Evolutionary conservation across 2,797 vertebrate species (phyloP), one percentile per base, ranked within the genome.

Genomic region (Pseudochaenichthys georgianus): DNA sequence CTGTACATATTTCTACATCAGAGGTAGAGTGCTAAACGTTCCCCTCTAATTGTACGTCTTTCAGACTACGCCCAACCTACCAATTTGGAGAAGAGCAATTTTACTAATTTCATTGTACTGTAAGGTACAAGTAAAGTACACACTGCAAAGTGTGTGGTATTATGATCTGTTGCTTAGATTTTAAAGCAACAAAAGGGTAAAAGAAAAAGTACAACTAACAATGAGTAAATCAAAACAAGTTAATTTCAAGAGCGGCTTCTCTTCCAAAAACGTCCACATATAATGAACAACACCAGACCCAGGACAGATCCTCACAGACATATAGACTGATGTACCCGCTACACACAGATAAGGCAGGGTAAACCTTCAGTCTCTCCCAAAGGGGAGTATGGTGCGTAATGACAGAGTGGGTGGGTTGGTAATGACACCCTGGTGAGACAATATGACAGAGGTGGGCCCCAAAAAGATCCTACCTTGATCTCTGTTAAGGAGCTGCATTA

Each of bases 351-450:
- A n/a, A 68, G 73, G 67, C 67, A 55, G 48, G 54, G 21, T 81
- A 84, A 83, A 83, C 75, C 70, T 84, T 78, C 69, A 73, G 75
- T 78, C 68, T 79, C 45, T 73, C 72, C 79, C 67, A 73, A 82
- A 85, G 78, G 45, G 52, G 71, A 82, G 31, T 46, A 80, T 65
- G 84, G 69, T 80, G 70, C 67, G 64, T 92, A 92, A 93, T 93
- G 77, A 90, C 78, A 90, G 88, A 73, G 83, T 86, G 71, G 79
- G 80, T 74, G 76, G 73, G 73, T n/a, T 13, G 78, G 85, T 95
- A 95, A 95, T 94, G 87, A 94, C 92, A 94, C 85, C 86, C 88
- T 80, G 43, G 79, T 70, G 87, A 84, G 90, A 94, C 93, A 93
- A 94, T 93, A 90, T 88, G 83, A 88, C 73, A 76, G 73, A 79